Percentiles rank a stretch among this genome's conserved stretches.
Conservation (phyloP, 37 sponge, comb jelly and placozoan genomes). For the Cladorhizidae sp. region DNA sequence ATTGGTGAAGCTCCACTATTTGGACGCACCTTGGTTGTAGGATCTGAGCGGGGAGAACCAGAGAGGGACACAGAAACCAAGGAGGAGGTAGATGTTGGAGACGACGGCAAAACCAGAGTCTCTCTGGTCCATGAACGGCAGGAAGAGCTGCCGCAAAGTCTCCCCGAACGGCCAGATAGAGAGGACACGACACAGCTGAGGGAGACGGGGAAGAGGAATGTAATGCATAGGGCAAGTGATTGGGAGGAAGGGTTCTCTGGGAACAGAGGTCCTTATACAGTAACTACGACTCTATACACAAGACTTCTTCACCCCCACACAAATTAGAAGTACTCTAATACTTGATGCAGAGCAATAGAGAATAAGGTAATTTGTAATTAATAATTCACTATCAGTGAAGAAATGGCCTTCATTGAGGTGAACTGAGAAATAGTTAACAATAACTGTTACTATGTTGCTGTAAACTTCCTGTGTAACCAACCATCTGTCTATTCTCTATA, state of each 20-base stretch:
- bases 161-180: constrained; percentile 84
- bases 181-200: constrained; percentile 65
- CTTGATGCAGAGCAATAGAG: too few relatives aligned
- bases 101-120: constrained; percentile 73
- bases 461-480: too few relatives aligned
- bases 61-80: constrained; percentile 82
- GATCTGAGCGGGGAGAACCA: constrained; percentile 75
- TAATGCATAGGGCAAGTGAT: too few relatives aligned
- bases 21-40: constrained; percentile 40
- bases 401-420: too few relatives aligned
- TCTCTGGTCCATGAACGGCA: constrained; percentile 49
- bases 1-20: not conserved
- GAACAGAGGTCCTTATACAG: too few relatives aligned
- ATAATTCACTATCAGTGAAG: too few relatives aligned
- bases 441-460: too few relatives aligned
- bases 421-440: too few relatives aligned
- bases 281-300: constrained; percentile 31
- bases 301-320: not conserved
- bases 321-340: not conserved
- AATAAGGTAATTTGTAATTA: too few relatives aligned
- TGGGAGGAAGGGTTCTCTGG: too few relatives aligned
- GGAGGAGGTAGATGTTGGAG: constrained; percentile 88
- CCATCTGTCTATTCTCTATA: too few relatives aligned
- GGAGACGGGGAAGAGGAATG: too few relatives aligned
- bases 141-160: constrained; percentile 38